These are phyloP conservation scores for Poeciliopsis presidionis DNA, from an alignment of 2,797 vertebrate genomes.

Conservation along the genomic window DNA sequence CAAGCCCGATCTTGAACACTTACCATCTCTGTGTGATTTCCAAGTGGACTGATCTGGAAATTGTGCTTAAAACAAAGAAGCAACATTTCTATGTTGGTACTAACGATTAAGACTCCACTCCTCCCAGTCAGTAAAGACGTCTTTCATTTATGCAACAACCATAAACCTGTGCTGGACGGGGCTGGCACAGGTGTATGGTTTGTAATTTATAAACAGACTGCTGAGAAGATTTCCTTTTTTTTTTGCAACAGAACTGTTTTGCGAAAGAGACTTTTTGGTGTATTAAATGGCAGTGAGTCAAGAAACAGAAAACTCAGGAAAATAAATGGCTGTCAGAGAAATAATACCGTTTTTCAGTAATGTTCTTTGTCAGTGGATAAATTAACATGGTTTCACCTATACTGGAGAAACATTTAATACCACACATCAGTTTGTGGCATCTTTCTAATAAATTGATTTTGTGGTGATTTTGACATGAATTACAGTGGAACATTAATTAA, in stretches of 20 bases:
- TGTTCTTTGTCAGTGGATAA: slow-evolving; percentile 8
- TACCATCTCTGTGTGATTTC: not conserved
- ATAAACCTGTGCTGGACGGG: not conserved
- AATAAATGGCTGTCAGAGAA: slow-evolving; percentile 20
- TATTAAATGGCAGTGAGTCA: slow-evolving; percentile 15
- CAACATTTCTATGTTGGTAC: not conserved
- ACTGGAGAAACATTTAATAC: slow-evolving; percentile 32
- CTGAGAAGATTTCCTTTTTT: not conserved
- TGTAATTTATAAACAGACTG: not conserved
- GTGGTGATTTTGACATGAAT: not conserved
- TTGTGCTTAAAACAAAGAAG: not conserved
- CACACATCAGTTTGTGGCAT: slow-evolving; percentile 12
- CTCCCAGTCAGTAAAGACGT: not conserved
- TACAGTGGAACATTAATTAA: slow-evolving; percentile 14
- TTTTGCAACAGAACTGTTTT: not conserved
- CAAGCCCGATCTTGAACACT: not conserved
- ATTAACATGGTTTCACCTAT: not conserved
- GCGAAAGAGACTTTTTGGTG: slow-evolving; percentile 2
- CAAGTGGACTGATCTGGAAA: not conserved
- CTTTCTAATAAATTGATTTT: not conserved
- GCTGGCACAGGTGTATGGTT: not conserved
- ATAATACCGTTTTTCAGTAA: slow-evolving; percentile 22
- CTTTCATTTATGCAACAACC: not conserved
- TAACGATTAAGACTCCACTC: not conserved
- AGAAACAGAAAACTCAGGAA: slow-evolving; percentile 17